Conservation (phyloP, 2,113 vertebrate species). For the Corythornis vintsioides region DNA sequence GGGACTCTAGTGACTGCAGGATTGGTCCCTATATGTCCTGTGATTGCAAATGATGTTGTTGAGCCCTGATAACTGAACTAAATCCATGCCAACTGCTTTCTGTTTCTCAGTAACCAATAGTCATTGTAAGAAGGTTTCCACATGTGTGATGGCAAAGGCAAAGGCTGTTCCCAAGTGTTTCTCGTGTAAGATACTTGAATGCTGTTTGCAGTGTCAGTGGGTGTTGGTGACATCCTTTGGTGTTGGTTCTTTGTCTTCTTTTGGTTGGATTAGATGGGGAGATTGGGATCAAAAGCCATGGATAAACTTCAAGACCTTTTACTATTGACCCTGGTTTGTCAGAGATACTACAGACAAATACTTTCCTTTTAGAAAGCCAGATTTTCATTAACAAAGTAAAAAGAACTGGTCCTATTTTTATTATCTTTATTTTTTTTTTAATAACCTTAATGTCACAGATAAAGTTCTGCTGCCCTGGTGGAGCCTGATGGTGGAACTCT, state of each 20-base stretch:
- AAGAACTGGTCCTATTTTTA: neutral
- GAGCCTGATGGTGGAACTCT: neutral
- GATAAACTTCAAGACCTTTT: slow-evolving; percentile 40
- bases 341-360: neutral
- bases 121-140: slow-evolving; percentile 90
- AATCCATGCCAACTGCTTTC: slow-evolving; percentile 72
- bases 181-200: slow-evolving; percentile 85
- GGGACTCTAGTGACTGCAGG: neutral
- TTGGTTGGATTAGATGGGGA: slow-evolving; percentile 16
- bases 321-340: neutral
- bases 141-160: slow-evolving; percentile 89
- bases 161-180: slow-evolving; percentile 87
- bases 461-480: neutral
- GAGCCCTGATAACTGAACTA: slow-evolving; percentile 17
- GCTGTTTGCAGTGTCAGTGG: slow-evolving; percentile 30
- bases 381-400: neutral
- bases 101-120: slow-evolving; percentile 85
- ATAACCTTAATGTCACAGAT: neutral
- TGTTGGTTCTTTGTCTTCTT: slow-evolving; percentile 57
- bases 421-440: neutral
- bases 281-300: slow-evolving; percentile 37
- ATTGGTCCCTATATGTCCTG: neutral
- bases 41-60: neutral
- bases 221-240: slow-evolving; percentile 53
- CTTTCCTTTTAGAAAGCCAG: neutral